A percentile compares a stretch with the other conserved stretches of the same genome.
Evolutionary conservation across 2,797 vertebrate species (phyloP).

Genomic region (Pseudochaenichthys georgianus): DNA sequence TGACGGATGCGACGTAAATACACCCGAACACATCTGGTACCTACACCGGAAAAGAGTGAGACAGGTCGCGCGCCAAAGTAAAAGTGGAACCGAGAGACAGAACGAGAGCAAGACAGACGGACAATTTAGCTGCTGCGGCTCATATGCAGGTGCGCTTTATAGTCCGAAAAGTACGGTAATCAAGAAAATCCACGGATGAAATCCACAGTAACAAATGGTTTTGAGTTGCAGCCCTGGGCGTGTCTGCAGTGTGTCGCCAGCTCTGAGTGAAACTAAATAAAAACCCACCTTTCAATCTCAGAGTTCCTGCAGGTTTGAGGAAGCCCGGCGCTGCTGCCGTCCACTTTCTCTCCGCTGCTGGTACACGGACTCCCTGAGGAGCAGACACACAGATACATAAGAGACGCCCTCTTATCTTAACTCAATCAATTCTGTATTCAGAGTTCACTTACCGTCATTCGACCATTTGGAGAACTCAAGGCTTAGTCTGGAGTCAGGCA

Average conservation of each 20-base stretch:
- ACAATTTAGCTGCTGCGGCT: too few species aligned
- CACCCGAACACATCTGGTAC: too few species aligned
- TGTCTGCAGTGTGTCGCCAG: background rate
- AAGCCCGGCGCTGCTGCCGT: conserved; percentile 83
- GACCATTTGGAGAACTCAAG: conserved; percentile 92
- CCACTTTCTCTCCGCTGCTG: conserved; percentile 92
- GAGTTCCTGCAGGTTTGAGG: conserved; percentile 82
- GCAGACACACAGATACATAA: conserved; percentile 7
- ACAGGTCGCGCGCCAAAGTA: too few species aligned
- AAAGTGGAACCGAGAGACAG: too few species aligned
- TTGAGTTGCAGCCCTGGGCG: too few species aligned
- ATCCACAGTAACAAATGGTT: too few species aligned
- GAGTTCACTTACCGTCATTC: conserved; percentile 84
- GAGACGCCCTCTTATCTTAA: background rate
- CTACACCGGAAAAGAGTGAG: too few species aligned
- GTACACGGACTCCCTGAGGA: conserved; percentile 94
- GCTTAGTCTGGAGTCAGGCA: conserved; percentile 87
- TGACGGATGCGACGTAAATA: too few species aligned
- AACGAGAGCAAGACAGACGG: too few species aligned
- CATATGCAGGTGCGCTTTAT: too few species aligned
- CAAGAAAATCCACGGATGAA: too few species aligned
- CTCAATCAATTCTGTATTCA: background rate
- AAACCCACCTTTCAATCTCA: conserved; percentile 91
- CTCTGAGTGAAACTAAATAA: background rate
- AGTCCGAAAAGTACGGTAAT: too few species aligned